Conservation (phyloP, 2,888 invertebrate species). For the Elysia crispata region DNA sequence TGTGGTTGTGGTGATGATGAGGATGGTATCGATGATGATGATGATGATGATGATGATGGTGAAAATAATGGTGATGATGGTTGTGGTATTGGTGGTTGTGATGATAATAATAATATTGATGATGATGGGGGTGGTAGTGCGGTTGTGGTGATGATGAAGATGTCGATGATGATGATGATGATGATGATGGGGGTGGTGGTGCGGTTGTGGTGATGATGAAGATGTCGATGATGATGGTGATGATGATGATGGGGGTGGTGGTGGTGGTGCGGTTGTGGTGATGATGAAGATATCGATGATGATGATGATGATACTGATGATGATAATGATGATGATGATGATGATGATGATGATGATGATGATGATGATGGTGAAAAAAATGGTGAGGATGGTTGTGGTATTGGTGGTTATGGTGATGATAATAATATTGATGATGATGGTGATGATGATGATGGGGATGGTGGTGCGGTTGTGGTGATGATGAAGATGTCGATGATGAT, state of each 20-base stretch:
- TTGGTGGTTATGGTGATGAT: slow-evolving; percentile 34
- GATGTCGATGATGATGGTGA: slow-evolving; percentile 31
- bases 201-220: slow-evolving; percentile 33
- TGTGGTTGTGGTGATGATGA: no score
- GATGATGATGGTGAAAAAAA: slow-evolving; percentile 32
- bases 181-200: slow-evolving; percentile 33
- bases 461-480: not conserved
- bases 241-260: slow-evolving; percentile 33
- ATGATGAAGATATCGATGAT: slow-evolving; percentile 29
- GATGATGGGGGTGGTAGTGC: not conserved
- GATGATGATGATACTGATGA: slow-evolving; percentile 38
- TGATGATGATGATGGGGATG: slow-evolving; percentile 11
- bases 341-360: slow-evolving; percentile 35
- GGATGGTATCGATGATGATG: no score
- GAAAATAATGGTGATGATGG: no score
- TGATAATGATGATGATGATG: slow-evolving; percentile 37
- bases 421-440: slow-evolving; percentile 32
- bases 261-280: slow-evolving; percentile 23
- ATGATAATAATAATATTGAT: not conserved
- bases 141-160: slow-evolving; percentile 22
- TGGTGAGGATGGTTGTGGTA: slow-evolving; percentile 29
- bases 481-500: not conserved
- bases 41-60: no score
- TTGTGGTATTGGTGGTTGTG: no score
- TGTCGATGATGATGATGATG: slow-evolving; percentile 37